Conservation (phyloP, 1,140 invertebrate species). For the Lucilia cuprina region DNA sequence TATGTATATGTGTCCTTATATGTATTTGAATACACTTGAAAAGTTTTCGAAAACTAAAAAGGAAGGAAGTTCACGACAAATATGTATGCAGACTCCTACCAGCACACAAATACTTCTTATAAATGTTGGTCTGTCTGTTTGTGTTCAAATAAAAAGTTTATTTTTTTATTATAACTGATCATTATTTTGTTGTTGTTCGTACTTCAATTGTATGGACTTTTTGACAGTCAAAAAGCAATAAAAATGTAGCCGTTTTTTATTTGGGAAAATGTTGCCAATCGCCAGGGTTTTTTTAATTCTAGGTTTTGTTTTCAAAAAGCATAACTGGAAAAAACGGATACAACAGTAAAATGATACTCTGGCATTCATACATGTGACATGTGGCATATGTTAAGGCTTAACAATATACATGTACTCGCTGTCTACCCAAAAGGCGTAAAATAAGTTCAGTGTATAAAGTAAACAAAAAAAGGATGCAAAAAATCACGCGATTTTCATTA, state of each 20-base stretch:
- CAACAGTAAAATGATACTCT: constrained; percentile 2
- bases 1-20: not conserved
- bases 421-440: constrained; percentile 19
- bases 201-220: constrained; percentile 16
- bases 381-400: constrained; percentile 19
- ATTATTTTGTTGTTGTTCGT: not conserved
- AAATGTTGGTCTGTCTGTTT: not conserved
- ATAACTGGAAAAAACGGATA: not conserved
- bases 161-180: not conserved
- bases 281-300: not conserved
- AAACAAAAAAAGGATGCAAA: not conserved
- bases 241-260: constrained; percentile 16
- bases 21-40: constrained; percentile 13
- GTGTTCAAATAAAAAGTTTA: not conserved
- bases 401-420: not conserved
- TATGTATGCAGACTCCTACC: not conserved
- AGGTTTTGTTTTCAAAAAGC: not conserved
- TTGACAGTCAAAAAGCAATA: constrained; percentile 34
- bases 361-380: constrained; percentile 15
- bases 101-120: not conserved
- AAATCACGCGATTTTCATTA: constrained; percentile 13
- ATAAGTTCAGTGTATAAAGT: not conserved
- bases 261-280: constrained; percentile 28
- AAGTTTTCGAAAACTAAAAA: constrained; percentile 24
- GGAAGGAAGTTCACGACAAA: constrained; percentile 33